Evolutionary conservation across 2,888 invertebrate species (phyloP).

Genomic region (Cylloceria caligata): DNA sequence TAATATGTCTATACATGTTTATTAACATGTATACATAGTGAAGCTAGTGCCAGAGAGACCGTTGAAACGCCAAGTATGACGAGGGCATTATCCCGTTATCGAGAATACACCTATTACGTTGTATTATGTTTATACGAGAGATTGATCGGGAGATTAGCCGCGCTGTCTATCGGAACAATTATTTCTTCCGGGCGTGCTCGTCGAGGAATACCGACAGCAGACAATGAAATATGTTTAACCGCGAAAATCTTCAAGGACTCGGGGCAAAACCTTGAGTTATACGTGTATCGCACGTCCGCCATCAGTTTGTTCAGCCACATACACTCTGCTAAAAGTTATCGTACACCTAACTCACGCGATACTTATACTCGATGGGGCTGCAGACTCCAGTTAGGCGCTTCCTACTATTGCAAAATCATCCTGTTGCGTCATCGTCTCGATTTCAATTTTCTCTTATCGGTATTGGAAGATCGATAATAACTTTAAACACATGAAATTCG

Average conservation of each 20-base stretch:
- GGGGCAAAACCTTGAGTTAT: conserved; percentile 1
- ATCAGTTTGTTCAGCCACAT: not conserved
- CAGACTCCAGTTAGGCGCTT: not conserved
- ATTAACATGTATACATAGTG: not conserved
- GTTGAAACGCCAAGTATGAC: conserved; percentile 19
- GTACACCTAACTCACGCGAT: conserved; percentile 19
- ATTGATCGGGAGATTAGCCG: conserved; percentile 52
- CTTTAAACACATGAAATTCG: not conserved
- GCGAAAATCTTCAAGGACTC: conserved; percentile 48
- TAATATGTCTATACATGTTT: not conserved
- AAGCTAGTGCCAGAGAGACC: not conserved
- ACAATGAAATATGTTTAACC: conserved; percentile 55
- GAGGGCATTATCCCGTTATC: conserved; percentile 52
- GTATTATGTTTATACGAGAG: conserved; percentile 17
- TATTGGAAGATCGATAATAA: not conserved
- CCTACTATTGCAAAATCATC: conserved; percentile 27
- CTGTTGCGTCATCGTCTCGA: not conserved
- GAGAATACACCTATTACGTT: conserved; percentile 21
- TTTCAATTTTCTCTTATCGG: not conserved
- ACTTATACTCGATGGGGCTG: not conserved
- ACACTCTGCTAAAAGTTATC: conserved; percentile 9
- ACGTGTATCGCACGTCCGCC: conserved; percentile 11
- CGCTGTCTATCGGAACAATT: conserved; percentile 51
- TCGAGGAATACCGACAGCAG: conserved; percentile 24
- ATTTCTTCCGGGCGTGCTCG: conserved; percentile 47